phyloP scores from a whole-genome alignment of 1,140 invertebrate genomes.

The Scaptomyza montana region DNA sequence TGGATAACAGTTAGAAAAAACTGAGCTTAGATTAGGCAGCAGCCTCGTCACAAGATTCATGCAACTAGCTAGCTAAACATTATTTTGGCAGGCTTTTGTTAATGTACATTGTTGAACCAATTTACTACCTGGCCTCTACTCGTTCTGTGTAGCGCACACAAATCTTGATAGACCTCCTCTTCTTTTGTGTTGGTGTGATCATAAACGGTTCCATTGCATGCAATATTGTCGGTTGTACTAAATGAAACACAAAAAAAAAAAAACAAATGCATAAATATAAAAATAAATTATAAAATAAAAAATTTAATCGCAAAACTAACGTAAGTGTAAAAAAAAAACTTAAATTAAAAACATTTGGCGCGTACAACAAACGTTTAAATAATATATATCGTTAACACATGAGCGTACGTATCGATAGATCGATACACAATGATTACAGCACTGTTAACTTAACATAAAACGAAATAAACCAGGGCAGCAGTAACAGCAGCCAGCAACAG shows the following conservation, averaged over 20 bases:
- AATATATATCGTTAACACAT: neutral
- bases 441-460: slow-evolving; percentile 26
- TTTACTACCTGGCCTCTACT: slow-evolving; percentile 83
- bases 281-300: slow-evolving; percentile 19
- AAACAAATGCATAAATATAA: slow-evolving; percentile 21
- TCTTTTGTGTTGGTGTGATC: slow-evolving; percentile 83
- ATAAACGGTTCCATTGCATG: slow-evolving; percentile 82
- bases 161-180: slow-evolving; percentile 84
- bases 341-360: slow-evolving; percentile 9
- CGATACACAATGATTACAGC: slow-evolving; percentile 3
- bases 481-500: slow-evolving; percentile 18
- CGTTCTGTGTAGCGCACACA: slow-evolving; percentile 83
- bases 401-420: slow-evolving; percentile 9
- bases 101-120: slow-evolving; percentile 35
- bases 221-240: slow-evolving; percentile 83
- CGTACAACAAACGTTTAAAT: neutral
- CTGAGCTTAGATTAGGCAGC: slow-evolving; percentile 12
- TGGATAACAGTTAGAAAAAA: slow-evolving; percentile 17
- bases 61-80: slow-evolving; percentile 28
- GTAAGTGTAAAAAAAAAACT: neutral
- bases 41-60: slow-evolving; percentile 32
- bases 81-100: slow-evolving; percentile 38
- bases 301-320: slow-evolving; percentile 15
- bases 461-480: slow-evolving; percentile 34
- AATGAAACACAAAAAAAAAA: slow-evolving; percentile 45